Evolutionary conservation across 1,140 invertebrate species (phyloP).

Genomic region (Eueides isabella): DNA sequence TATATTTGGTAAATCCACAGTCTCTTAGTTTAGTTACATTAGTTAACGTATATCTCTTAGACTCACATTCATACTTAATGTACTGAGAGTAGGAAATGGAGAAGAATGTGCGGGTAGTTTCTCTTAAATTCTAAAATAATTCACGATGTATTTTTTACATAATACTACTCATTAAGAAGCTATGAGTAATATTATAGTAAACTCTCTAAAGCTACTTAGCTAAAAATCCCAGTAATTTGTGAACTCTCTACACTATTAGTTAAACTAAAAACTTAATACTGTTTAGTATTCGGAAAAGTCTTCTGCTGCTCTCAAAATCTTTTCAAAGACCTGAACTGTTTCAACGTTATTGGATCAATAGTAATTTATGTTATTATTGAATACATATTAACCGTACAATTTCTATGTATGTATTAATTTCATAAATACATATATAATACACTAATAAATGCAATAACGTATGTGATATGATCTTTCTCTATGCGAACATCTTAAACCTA

Average conservation of each 20-base stretch:
- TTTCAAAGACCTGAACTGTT: neutral
- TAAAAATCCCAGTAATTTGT: slow-evolving; percentile 1
- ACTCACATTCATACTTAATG: neutral
- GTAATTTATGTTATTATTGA: neutral
- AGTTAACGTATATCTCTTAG: no score
- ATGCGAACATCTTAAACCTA: neutral
- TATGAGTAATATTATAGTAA: no score
- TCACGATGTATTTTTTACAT: no score
- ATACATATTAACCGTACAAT: no score
- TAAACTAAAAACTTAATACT: neutral
- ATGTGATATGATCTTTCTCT: neutral
- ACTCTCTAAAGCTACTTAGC: neutral
- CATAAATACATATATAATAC: neutral
- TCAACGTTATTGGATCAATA: neutral
- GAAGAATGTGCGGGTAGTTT: no score
- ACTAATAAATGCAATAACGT: neutral
- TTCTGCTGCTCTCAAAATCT: neutral
- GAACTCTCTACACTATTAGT: neutral
- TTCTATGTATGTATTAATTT: no score
- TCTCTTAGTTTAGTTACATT: no score
- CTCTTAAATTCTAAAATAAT: no score
- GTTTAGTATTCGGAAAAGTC: neutral
- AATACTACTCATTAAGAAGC: no score
- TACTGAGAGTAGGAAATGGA: no score
- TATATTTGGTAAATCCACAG: no score